Base-by-base conservation (phyloP, 2,888 invertebrate species). In the Sminthurides aquaticus region DNA sequence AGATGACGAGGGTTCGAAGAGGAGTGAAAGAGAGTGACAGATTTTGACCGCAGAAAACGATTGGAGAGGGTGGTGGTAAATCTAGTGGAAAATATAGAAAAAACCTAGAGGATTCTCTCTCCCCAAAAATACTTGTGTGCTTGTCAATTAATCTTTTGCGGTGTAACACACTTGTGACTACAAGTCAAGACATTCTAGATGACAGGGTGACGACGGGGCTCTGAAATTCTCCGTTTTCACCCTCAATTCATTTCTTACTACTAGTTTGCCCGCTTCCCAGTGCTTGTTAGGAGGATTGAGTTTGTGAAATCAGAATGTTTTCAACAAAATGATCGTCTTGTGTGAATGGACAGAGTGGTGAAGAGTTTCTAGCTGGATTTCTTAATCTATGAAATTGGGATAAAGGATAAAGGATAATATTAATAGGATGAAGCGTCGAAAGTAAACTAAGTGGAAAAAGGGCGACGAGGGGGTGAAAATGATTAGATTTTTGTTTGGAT, bases 51-150 rank as follows among this genome's bases (percentile, higher is more conserved):
- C 62, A 62, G 57, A 26, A 22, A 57, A 57, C 11, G 52, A 22
- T 62, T 62, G 15, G 26, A 55, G 49, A 49, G 62, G 57, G 62
- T n/a, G 57, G 62, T 62, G 62, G 56, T 62, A 62, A 62, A 62
- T 62, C 62, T 62, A 62, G 57, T 62, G 62, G 62, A 62, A 62
- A 62, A 62, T 62, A 57, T 60, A 60, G 54, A 62, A 62, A 60
- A 62, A 62, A 48, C 43, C 62, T 43, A 56, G 57, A 43, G 43
- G 43, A n/a, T 55, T 56, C 25, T n/a, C 18, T 29, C 48, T 24
- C 24, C 2, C 29, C 29, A 25, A 22, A 60, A 60, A 60, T 49
- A 24, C 34, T 49, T 57, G 48, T n/a, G n/a, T 62, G 62, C 62
- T 60, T 62, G 62, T 62, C 62, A 62, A 62, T 62, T 62, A 62